Percentiles rank a stretch among this genome's conserved stretches.
These are phyloP conservation scores for Brachypodius melanocephalos DNA, from an alignment of 2,113 vertebrate species.

Conservation along the genomic window DNA sequence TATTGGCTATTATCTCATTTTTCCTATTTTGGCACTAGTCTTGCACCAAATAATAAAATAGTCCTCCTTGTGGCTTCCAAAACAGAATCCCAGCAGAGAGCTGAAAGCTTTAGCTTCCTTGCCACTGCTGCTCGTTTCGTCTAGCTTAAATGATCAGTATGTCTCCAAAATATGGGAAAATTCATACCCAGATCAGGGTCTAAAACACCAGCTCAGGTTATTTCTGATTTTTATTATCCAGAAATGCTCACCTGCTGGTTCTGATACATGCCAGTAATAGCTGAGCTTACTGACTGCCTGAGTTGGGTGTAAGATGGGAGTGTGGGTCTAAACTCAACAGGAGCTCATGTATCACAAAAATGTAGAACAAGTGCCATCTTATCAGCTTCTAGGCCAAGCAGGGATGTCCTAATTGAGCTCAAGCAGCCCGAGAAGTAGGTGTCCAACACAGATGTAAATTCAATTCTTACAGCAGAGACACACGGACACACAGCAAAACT, in stretches of 20 bases:
- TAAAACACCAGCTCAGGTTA: background rate
- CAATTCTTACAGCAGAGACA: background rate
- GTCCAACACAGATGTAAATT: background rate
- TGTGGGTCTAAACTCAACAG: background rate
- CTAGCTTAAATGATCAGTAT: background rate
- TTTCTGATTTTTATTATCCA: background rate
- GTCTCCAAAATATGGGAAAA: background rate
- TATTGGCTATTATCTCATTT: background rate
- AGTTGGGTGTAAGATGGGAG: background rate
- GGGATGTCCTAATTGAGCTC: background rate
- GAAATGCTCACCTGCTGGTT: background rate
- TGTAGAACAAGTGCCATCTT: background rate
- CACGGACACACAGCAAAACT: background rate
- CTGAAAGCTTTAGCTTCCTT: background rate
- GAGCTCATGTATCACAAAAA: background rate
- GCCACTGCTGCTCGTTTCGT: background rate
- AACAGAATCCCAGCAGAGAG: background rate
- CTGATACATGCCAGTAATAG: background rate
- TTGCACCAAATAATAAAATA: background rate
- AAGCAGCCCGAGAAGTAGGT: background rate
- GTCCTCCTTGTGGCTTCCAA: background rate
- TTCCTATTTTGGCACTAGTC: background rate
- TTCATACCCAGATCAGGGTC: background rate
- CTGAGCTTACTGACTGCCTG: background rate
- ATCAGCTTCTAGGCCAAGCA: background rate